These are phyloP conservation scores for Notarius quadriscutis DNA, from an alignment of 2,113 vertebrate species.

Conservation along the genomic window DNA sequence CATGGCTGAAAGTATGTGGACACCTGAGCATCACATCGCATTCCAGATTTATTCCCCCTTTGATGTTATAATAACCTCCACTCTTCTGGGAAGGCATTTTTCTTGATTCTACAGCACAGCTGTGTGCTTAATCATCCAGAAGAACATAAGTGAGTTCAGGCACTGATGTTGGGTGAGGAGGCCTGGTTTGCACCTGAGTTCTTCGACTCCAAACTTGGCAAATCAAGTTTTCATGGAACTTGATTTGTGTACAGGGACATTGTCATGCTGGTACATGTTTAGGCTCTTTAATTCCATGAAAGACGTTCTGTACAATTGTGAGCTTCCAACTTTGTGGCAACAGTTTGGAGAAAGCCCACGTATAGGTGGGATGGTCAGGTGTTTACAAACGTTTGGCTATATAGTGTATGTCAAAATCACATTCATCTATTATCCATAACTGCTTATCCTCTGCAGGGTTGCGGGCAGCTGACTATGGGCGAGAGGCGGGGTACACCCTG, in stretches of 20 bases:
- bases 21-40: background rate
- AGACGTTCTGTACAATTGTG: background rate
- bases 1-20: background rate
- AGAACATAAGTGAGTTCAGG: background rate
- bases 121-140: background rate
- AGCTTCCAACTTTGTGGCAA: background rate
- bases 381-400: background rate
- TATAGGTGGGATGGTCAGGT: background rate
- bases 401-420: background rate
- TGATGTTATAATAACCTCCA: background rate
- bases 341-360: background rate
- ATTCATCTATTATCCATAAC: too few relatives aligned
- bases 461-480: too few relatives aligned
- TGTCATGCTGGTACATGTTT: background rate
- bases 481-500: too few relatives aligned
- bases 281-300: background rate
- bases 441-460: too few relatives aligned
- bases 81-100: too few relatives aligned
- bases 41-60: background rate
- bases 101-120: background rate
- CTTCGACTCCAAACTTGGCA: too few relatives aligned
- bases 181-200: too few relatives aligned
- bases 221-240: too few relatives aligned
- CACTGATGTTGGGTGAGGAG: background rate
- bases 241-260: background rate